A percentile compares a stretch with the other conserved stretches of the same genome.
Evolutionary conservation across 2,888 invertebrate species (phyloP).

Genomic region (Orthosia incerta): DNA sequence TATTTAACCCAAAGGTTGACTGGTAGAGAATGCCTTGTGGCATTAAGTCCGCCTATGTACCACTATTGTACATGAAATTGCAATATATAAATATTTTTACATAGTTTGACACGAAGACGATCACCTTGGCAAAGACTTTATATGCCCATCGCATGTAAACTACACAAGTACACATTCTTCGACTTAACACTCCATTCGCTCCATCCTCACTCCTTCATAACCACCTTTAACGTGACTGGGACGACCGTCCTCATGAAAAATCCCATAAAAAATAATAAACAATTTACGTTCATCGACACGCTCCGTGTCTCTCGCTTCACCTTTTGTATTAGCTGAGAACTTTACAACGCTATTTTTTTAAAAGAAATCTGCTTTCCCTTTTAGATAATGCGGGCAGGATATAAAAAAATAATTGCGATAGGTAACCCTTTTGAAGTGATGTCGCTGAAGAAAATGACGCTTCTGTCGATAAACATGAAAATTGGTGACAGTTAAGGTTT

Average conservation of each 20-base stretch:
- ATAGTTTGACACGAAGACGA: too few species aligned
- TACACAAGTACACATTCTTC: not conserved
- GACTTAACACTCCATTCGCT: slow-evolving; percentile 25
- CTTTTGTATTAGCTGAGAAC: slow-evolving; percentile 76
- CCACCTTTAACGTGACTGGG: slow-evolving; percentile 76
- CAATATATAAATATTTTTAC: too few species aligned
- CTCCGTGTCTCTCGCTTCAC: slow-evolving; percentile 81
- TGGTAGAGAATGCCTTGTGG: too few species aligned
- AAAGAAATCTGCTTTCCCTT: slow-evolving; percentile 57
- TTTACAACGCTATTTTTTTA: slow-evolving; percentile 64
- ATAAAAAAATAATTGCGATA: slow-evolving; percentile 55
- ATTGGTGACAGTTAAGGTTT: too few species aligned
- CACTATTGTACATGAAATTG: too few species aligned
- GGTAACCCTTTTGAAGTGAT: slow-evolving; percentile 43
- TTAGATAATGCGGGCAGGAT: slow-evolving; percentile 47
- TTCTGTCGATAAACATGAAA: not conserved
- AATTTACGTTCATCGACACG: slow-evolving; percentile 90
- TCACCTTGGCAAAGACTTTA: not conserved
- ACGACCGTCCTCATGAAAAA: slow-evolving; percentile 82
- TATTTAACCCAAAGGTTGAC: too few species aligned
- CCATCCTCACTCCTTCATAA: slow-evolving; percentile 15
- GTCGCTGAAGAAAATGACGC: slow-evolving; percentile 2
- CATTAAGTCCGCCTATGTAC: too few species aligned
- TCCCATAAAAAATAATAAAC: slow-evolving; percentile 90
- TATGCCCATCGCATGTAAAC: not conserved